Evolutionary conservation across 2,797 vertebrate species (phyloP).

Genomic region (Parauchenoglanis punctatus): DNA sequence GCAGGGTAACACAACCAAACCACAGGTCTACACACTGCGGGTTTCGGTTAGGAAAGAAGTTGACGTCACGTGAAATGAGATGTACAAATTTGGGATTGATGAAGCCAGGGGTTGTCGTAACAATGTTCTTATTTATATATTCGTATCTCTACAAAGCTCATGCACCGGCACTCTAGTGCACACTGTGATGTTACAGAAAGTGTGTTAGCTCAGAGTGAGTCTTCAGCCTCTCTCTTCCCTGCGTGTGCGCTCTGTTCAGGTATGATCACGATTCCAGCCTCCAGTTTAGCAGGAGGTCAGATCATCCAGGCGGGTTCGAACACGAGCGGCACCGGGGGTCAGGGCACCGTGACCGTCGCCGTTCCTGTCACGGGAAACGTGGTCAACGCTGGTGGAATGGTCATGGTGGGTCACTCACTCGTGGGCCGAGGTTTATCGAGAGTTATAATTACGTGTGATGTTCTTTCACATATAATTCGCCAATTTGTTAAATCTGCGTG

Average conservation of each 20-base stretch:
- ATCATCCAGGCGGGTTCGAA: conserved; percentile 92
- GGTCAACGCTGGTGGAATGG: conserved; percentile 98
- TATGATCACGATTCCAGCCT: conserved; percentile 98
- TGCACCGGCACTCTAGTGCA: not conserved
- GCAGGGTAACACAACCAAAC: conserved; percentile 82
- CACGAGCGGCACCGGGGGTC: conserved; percentile 90
- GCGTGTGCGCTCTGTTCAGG: conserved; percentile 78
- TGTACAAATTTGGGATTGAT: not conserved
- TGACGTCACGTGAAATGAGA: not conserved
- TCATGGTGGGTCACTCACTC: conserved; percentile 85
- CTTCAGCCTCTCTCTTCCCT: not conserved
- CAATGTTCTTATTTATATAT: not conserved
- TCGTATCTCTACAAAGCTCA: not conserved
- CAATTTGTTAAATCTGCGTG: not conserved
- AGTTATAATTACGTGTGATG: not conserved
- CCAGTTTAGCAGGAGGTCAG: conserved; percentile 95
- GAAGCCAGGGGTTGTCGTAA: not conserved
- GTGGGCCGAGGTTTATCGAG: not conserved
- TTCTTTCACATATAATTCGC: not conserved
- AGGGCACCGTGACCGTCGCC: conserved; percentile 97
- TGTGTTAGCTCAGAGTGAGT: not conserved
- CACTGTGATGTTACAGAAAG: not conserved
- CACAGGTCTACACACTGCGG: not conserved
- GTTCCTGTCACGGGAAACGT: conserved; percentile 93
- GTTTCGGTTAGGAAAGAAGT: not conserved